Evolutionary conservation across 2,888 invertebrate species (phyloP), one percentile per base, ranked within the genome.

Genomic region (Hesperia comma): DNA sequence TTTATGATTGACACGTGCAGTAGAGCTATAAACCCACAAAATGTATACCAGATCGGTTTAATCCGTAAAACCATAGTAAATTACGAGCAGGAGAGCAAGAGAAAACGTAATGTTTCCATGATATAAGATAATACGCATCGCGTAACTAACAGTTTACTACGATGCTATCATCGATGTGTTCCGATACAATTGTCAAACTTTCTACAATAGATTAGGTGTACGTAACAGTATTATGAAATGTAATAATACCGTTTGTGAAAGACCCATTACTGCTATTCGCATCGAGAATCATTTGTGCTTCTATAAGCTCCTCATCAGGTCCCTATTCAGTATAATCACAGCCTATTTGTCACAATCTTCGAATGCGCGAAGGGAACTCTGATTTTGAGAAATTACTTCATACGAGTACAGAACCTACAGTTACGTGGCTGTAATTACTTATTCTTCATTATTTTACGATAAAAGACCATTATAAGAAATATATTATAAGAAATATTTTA

Each of bases 181-280:
- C 60, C 53, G 61, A 82, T 79, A 81, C 76, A 76, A 82, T 83
- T 86, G 81, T 82, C 78, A 79, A 79, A 86, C 87, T 88, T 87
- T 87, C 87, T 82, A 87, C 75, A 75, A 70, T 68, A 77, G 83
- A 85, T 85, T 84, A 84, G 79, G 77, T 74, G 71, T 75, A 83
- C 81, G 81, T 84, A 86, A 84, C 78, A 68, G 72, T 77, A 77
- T 87, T 86, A 85, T 85, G 81, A 85, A 84, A 80, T 69, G 61
- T 81, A 79, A 88, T 85, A 88, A 88, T 84, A 78, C 79, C 62
- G 73, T 74, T 60, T 73, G 83, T 81, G 86, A 86, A 86, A 86
- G 85, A 75, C 77, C 72, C 70, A 75, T 78, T 81, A 80, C 81
- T 77, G 77, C 55, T 43, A 49, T 60, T 66, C 60, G 64, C 79